Conservation (phyloP, 2,797 vertebrate species). For the Rhinatrema bivittatum region DNA sequence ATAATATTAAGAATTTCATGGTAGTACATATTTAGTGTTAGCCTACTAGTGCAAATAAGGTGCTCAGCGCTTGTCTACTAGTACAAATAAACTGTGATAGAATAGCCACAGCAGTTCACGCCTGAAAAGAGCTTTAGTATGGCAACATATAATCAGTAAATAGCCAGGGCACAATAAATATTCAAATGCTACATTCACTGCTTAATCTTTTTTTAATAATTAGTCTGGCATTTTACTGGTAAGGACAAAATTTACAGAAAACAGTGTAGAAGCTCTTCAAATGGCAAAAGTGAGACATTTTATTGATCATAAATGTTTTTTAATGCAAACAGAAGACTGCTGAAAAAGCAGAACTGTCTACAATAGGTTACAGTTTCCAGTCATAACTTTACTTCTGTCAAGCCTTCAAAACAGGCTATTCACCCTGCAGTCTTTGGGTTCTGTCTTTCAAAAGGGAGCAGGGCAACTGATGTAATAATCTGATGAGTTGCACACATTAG, state of each 20-base stretch:
- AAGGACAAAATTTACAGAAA: conserved; percentile 14
- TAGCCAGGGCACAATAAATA: no score
- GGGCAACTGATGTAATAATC: no score
- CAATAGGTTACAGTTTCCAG: conserved; percentile 13
- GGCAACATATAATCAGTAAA: no score
- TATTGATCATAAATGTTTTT: conserved; percentile 45
- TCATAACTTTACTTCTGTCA: conserved; percentile 36
- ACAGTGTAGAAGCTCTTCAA: conserved; percentile 24
- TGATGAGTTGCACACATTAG: no score
- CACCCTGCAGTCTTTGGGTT: conserved; percentile 34
- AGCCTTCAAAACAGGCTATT: conserved; percentile 39
- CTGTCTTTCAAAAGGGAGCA: no score
- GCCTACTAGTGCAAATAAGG: no score
- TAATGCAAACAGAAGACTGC: conserved; percentile 40
- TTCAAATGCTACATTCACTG: conserved; percentile 16
- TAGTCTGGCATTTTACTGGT: conserved; percentile 33
- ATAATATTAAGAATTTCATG: no score
- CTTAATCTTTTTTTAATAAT: conserved; percentile 37
- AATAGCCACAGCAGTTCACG: no score
- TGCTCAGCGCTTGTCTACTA: no score
- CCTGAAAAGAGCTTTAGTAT: no score
- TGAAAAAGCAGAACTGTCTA: conserved; percentile 39
- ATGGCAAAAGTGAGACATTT: conserved; percentile 32
- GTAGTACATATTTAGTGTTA: no score
- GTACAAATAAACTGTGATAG: no score